These are phyloP conservation scores for Cephus spinipes DNA, from an alignment of 2,888 invertebrate genomes.

Conservation along the genomic window DNA sequence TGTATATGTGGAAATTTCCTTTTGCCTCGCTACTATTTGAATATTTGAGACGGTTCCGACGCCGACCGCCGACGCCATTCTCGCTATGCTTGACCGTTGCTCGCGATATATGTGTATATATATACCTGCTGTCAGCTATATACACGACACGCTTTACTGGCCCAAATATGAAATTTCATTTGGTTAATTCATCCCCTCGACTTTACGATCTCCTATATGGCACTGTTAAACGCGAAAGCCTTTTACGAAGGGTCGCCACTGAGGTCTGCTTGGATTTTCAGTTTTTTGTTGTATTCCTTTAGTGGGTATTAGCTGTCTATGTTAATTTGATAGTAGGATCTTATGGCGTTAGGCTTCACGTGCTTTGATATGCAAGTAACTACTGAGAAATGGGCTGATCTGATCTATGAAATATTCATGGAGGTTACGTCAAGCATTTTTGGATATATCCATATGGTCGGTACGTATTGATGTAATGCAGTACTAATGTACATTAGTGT, in stretches of 20 bases:
- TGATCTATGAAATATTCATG: not conserved
- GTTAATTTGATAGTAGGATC: not conserved
- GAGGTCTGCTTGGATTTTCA: not conserved
- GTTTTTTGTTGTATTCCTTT: not conserved
- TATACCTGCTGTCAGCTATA: not conserved
- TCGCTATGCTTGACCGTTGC: not conserved
- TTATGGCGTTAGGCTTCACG: not conserved
- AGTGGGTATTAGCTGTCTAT: not conserved
- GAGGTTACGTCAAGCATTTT: not conserved
- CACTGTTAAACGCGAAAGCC: not conserved
- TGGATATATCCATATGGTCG: not conserved
- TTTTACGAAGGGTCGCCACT: not conserved
- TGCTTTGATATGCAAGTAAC: not conserved
- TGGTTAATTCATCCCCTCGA: not conserved
- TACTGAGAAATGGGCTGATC: not conserved
- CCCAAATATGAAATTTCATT: not conserved
- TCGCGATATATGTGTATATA: not conserved
- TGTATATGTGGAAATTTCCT: conserved; percentile 48
- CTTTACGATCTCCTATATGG: not conserved
- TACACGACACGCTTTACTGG: not conserved
- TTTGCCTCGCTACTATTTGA: conserved; percentile 31
- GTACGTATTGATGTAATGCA: not conserved
- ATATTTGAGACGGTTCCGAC: not conserved
- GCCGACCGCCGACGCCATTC: not conserved
- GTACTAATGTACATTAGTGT: not conserved